These are phyloP conservation scores for Hemistola chrysoprasaria DNA, from an alignment of 2,888 invertebrate species.

Conservation along the genomic window DNA sequence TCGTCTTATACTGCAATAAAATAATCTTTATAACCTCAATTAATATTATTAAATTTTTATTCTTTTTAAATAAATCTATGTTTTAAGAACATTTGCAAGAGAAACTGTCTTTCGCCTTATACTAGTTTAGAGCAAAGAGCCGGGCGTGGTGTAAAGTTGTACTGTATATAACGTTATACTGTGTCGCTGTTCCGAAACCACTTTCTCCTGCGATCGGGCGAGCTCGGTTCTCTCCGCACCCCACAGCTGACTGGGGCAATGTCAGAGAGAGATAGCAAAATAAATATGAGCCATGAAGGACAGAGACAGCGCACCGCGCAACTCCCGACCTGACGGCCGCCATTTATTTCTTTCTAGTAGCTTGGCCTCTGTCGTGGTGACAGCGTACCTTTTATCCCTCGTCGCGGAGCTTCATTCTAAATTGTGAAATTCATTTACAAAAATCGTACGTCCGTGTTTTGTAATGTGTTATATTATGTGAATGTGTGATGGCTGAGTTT, in stretches of 20 bases:
- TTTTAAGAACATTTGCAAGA: too few relatives aligned
- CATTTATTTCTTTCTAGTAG: slow-evolving; percentile 76
- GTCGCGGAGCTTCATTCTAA: slow-evolving; percentile 65
- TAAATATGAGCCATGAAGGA: slow-evolving; percentile 34
- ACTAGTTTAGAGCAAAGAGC: too few relatives aligned
- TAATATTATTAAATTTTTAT: too few relatives aligned
- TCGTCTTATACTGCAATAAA: too few relatives aligned
- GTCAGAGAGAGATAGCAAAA: slow-evolving; percentile 53
- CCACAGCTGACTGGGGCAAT: slow-evolving; percentile 75
- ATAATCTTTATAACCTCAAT: too few relatives aligned
- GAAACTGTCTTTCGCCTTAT: too few relatives aligned
- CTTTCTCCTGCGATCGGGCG: slow-evolving; percentile 72
- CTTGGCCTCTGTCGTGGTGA: slow-evolving; percentile 70
- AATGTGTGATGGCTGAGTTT: slow-evolving; percentile 51
- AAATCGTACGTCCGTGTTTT: slow-evolving; percentile 60
- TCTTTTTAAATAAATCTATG: too few relatives aligned
- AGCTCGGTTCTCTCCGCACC: slow-evolving; percentile 63
- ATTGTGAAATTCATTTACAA: slow-evolving; percentile 67
- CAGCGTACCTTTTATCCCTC: slow-evolving; percentile 61
- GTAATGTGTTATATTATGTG: slow-evolving; percentile 51
- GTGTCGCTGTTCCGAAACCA: slow-evolving; percentile 62
- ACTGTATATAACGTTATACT: slow-evolving; percentile 24
- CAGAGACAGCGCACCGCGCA: slow-evolving; percentile 59
- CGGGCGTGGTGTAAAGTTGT: too few relatives aligned
- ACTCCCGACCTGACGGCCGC: slow-evolving; percentile 63